Conservation (phyloP, 2,888 invertebrate species). For the Aspidapion aeneum region DNA sequence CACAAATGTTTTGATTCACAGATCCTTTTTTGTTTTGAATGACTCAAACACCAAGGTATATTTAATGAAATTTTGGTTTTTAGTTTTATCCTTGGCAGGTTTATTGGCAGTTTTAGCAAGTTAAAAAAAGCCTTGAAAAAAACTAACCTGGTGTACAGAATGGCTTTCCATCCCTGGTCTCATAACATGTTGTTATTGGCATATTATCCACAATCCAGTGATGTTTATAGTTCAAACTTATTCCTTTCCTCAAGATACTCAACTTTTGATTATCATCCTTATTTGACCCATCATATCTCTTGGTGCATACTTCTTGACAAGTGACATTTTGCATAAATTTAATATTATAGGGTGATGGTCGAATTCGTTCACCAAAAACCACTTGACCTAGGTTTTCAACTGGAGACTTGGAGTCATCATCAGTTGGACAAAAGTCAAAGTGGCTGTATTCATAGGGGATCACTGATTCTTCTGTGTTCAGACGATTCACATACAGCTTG, state of each 20-base stretch:
- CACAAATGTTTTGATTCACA: too few relatives aligned
- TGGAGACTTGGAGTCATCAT: conserved; percentile 73
- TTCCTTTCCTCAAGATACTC: conserved; percentile 82
- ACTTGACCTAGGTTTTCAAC: conserved; percentile 99
- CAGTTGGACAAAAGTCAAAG: conserved; percentile 89
- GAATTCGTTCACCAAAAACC: conserved; percentile 97
- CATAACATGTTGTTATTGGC: conserved; percentile 94
- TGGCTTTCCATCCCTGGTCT: conserved; percentile 63
- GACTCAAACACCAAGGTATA: too few relatives aligned
- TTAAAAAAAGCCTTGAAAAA: too few relatives aligned
- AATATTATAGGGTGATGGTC: conserved; percentile 90
- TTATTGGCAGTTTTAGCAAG: too few relatives aligned
- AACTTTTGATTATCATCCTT: conserved; percentile 61
- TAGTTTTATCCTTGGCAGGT: too few relatives aligned
- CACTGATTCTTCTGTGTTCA: conserved; percentile 97
- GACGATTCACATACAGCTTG: conserved; percentile 87
- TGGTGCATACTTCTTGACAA: conserved; percentile 62
- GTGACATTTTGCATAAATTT: conserved; percentile 71
- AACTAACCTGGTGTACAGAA: conserved; percentile 95
- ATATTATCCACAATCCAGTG: conserved; percentile 99
- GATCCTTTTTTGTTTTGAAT: too few relatives aligned
- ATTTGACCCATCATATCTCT: conserved; percentile 62
- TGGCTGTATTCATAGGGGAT: conserved; percentile 98
- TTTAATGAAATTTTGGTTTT: too few relatives aligned
- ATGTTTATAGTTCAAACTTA: conserved; percentile 93